Evolutionary conservation across 37 sponge, comb jelly and placozoan genomes (phyloP), one percentile per base, ranked within the genome.

Genomic region (Mnemiopsis leidyi): DNA sequence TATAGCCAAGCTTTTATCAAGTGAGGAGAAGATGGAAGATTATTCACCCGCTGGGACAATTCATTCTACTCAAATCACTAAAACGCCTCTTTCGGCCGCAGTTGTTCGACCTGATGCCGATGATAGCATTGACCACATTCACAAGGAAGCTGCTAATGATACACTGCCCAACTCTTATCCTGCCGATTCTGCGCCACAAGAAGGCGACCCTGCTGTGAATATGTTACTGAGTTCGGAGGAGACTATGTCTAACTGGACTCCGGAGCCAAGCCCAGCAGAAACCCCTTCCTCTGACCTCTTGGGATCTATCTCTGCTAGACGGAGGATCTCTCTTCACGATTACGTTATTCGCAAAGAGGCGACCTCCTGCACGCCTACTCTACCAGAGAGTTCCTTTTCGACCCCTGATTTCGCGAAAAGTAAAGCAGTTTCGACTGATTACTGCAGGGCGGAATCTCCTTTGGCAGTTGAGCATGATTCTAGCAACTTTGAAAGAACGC

Each of bases 291-390:
- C 79, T 34, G 79, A 77, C 36, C 79, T 36, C 32, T 2, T 77
- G 20, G 34, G 18, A 21, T 13, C 36, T 1, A 77, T 31, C 7
- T 18, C 32, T 34, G 61, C 90, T 85, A 85, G 35, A 85, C 39
- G 90, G 20, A 85, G 90, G 23, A 38, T 85, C 32, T 85, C 90
- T 13, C 48, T 85, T 3, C 90, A 39, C 36, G 90, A 85, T 26
- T 85, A 39, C 23, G 90, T 85, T 20, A 20, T 40, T 13, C 39
- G 48, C 9, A 39, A 39, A 39, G 61, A 85, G 16, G 48, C 32
- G 16, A 20, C 3, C 34, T 32, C 1, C 33, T 1, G 1, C 32
- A 34, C 79, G 16, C 61, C 61, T 48, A 36, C 20, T 32, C 18
- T 77, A 3, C 79, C 79, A 13, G 79, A 28, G 1, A 34, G 32